Conservation (phyloP, 2,797 vertebrate genomes). For the Margarornis squamiger region DNA sequence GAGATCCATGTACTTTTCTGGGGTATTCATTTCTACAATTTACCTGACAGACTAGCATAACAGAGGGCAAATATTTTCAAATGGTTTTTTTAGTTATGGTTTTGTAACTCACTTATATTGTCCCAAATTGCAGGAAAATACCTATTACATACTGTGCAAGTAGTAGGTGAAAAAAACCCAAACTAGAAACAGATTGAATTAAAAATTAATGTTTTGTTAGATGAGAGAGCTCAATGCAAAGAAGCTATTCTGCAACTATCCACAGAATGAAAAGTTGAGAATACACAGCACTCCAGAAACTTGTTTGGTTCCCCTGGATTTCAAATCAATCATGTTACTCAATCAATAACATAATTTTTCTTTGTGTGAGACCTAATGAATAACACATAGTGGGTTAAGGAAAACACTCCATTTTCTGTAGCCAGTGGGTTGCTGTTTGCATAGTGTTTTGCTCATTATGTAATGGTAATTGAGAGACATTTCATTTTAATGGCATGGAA, state of each 20-base stretch:
- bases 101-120: neutral
- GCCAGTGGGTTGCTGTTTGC: neutral
- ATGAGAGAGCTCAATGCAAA: neutral
- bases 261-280: neutral
- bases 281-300: neutral
- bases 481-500: constrained; percentile 43
- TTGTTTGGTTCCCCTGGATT: neutral
- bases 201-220: neutral
- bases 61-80: neutral
- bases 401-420: neutral
- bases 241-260: neutral
- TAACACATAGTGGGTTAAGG: neutral
- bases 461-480: constrained; percentile 7
- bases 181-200: neutral
- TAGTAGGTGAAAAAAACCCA: neutral
- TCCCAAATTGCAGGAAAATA: neutral
- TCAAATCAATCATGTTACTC: neutral
- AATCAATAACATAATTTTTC: neutral
- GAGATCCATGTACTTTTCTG: neutral
- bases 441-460: constrained; percentile 18
- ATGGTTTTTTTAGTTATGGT: neutral
- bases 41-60: neutral
- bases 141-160: neutral
- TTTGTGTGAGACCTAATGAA: neutral
- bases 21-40: neutral